These are phyloP conservation scores for Australoheros scitulus DNA, from an alignment of 2,113 vertebrate species.

Conservation along the genomic window DNA sequence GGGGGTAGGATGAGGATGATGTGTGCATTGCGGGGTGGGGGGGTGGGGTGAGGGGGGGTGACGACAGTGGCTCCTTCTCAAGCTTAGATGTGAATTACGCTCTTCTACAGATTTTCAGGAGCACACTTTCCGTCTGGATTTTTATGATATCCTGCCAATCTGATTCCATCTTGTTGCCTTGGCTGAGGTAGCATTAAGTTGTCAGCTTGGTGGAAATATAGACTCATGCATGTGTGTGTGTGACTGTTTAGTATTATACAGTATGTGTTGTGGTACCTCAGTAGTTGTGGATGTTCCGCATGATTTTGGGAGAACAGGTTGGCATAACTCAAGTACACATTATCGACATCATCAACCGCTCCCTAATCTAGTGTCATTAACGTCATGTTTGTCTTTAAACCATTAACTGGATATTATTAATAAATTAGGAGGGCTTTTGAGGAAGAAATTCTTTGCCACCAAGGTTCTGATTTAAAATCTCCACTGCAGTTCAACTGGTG, in stretches of 20 bases:
- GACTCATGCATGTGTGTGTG: conserved; percentile 6
- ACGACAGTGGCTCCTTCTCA: conserved; percentile 26
- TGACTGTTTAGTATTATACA: conserved; percentile 10
- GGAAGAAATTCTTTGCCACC: conserved; percentile 56
- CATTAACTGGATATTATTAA: conserved; percentile 29
- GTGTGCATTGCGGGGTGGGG: conserved; percentile 8
- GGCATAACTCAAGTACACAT: neutral
- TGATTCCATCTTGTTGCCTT: conserved; percentile 57
- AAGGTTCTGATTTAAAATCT: conserved; percentile 43
- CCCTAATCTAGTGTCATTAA: conserved; percentile 30
- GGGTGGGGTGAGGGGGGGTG: neutral
- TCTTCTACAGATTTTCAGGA: conserved; percentile 60
- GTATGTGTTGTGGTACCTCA: conserved; percentile 11
- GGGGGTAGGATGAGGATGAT: conserved; percentile 23
- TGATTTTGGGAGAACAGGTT: conserved; percentile 15
- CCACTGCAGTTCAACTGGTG: conserved; percentile 42
- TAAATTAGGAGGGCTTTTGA: conserved; percentile 41
- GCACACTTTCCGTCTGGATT: conserved; percentile 60
- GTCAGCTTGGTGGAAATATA: conserved; percentile 53
- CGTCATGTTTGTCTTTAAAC: conserved; percentile 22
- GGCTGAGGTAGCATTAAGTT: conserved; percentile 62
- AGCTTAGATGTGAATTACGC: conserved; percentile 57
- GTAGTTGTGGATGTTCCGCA: conserved; percentile 23
- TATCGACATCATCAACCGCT: conserved; percentile 32
- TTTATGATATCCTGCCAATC: conserved; percentile 61